Conservation (phyloP, 1,140 invertebrate genomes). For the Temnothorax longispinosus region DNA sequence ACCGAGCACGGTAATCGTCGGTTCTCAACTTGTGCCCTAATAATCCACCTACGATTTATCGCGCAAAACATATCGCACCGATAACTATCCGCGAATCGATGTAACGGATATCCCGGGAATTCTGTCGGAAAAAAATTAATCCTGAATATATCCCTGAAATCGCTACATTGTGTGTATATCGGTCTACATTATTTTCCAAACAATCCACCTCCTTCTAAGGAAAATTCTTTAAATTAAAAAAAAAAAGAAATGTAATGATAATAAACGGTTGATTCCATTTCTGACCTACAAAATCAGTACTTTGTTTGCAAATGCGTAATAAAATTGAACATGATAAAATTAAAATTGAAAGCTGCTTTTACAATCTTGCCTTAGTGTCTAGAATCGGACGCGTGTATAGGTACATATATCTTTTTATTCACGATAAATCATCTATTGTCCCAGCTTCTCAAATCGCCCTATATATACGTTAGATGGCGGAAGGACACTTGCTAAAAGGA, state of each 20-base stretch:
- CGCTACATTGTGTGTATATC: neutral
- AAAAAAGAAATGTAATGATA: neutral
- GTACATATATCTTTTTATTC: neutral
- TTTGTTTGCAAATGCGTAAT: neutral
- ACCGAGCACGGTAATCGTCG: neutral
- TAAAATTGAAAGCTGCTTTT: neutral
- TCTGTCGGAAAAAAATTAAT: neutral
- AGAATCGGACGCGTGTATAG: neutral
- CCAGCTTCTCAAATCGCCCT: neutral
- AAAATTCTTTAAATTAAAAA: neutral
- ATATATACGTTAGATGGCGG: neutral
- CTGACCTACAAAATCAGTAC: neutral
- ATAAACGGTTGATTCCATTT: neutral
- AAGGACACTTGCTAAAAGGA: neutral
- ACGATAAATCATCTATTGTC: neutral
- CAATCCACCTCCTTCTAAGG: neutral
- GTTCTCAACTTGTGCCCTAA: neutral
- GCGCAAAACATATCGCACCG: neutral
- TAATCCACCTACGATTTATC: constrained; percentile 44
- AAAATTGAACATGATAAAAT: neutral
- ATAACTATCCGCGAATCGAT: neutral
- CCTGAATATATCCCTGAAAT: neutral
- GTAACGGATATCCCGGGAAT: neutral
- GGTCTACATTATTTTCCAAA: neutral
- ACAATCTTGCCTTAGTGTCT: neutral